These are phyloP conservation scores for Lithophane socia DNA, from an alignment of 2,888 invertebrate species.

Conservation along the genomic window DNA sequence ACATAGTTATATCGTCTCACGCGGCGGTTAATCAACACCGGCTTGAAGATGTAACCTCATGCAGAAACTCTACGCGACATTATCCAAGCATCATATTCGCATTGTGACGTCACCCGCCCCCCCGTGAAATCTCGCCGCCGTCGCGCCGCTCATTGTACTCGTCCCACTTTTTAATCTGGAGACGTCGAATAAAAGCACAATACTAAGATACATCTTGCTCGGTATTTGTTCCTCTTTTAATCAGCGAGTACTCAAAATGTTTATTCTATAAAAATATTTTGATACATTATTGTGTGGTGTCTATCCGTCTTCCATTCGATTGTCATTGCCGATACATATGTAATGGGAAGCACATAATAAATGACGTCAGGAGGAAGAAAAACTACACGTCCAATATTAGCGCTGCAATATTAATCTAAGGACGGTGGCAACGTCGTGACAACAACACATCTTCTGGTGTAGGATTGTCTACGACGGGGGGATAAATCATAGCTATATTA, in stretches of 20 bases:
- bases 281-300: conserved; percentile 24
- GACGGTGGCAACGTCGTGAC: conserved; percentile 68
- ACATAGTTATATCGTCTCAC: not conserved
- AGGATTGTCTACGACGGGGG: conserved; percentile 77
- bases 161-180: conserved; percentile 88
- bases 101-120: conserved; percentile 80
- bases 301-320: conserved; percentile 29
- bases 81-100: conserved; percentile 79
- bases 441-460: conserved; percentile 78
- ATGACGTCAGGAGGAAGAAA: conserved; percentile 73
- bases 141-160: conserved; percentile 82
- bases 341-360: conserved; percentile 65
- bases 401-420: conserved; percentile 78
- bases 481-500: conserved; percentile 85
- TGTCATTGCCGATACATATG: conserved; percentile 46
- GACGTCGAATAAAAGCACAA: conserved; percentile 87
- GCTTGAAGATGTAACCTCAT: conserved; percentile 62
- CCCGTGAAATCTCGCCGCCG: conserved; percentile 74
- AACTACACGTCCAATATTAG: conserved; percentile 78
- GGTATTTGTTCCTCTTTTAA: conserved; percentile 83
- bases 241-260: conserved; percentile 76
- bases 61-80: conserved; percentile 70
- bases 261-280: conserved; percentile 62
- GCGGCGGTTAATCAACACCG: conserved; percentile 33
- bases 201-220: conserved; percentile 82